Evolutionary conservation across 2,113 vertebrate species (phyloP).

Genomic region (Indri indri): DNA sequence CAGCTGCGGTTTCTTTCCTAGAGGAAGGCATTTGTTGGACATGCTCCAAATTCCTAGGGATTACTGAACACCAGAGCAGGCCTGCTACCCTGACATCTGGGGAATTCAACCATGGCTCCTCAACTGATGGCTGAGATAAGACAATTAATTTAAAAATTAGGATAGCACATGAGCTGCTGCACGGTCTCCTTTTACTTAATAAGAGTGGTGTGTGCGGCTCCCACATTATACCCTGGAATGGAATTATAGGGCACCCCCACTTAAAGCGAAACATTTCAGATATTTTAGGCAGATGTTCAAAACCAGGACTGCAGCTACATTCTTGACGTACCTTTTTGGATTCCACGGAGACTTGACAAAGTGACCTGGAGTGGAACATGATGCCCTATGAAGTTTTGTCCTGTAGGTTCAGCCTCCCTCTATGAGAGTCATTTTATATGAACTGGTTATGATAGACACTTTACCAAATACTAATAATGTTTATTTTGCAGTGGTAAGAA

Average conservation of each 20-base stretch:
- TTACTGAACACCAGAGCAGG: background rate
- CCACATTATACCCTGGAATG: background rate
- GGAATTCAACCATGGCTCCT: background rate
- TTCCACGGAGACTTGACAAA: background rate
- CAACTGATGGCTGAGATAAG: background rate
- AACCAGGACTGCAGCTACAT: background rate
- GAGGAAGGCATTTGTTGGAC: slow-evolving; percentile 13
- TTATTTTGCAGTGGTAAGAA: background rate
- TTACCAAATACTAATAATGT: background rate
- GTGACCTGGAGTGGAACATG: background rate
- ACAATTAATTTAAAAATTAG: slow-evolving; percentile 25
- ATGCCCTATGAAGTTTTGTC: background rate
- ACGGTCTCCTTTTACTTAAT: background rate
- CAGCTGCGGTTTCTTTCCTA: background rate
- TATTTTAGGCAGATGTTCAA: background rate
- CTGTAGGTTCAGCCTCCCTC: background rate
- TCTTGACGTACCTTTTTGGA: background rate
- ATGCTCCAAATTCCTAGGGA: slow-evolving; percentile 49
- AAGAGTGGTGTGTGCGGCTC: background rate
- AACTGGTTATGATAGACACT: background rate
- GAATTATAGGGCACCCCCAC: background rate
- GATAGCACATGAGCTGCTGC: background rate
- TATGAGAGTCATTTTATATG: background rate
- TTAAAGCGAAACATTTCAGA: background rate
- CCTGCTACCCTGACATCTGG: background rate